Evolutionary conservation across 2,888 invertebrate species (phyloP).

Genomic region (Agrochola lota): DNA sequence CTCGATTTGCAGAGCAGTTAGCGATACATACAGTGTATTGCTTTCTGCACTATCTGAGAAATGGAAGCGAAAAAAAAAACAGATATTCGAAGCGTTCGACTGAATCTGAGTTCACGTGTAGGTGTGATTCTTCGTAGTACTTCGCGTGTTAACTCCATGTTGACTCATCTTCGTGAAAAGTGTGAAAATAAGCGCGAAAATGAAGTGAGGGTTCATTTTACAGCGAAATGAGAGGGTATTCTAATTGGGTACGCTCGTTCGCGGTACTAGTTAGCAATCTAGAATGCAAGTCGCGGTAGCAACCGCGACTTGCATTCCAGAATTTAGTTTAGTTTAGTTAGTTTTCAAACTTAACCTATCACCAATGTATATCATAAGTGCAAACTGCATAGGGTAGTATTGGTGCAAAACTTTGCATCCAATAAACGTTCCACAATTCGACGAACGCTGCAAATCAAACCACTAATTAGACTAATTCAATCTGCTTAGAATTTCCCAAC

Average conservation of each 20-base stretch:
- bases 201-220: constrained; percentile 7
- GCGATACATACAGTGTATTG: constrained; percentile 37
- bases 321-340: background rate
- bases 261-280: background rate
- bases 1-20: constrained; percentile 47
- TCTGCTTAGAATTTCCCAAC: no score
- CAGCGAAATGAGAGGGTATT: constrained; percentile 17
- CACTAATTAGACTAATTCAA: background rate
- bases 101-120: constrained; percentile 41
- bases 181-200: constrained; percentile 21
- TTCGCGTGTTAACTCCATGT: constrained; percentile 40
- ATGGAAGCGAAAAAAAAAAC: constrained; percentile 37
- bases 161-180: constrained; percentile 40
- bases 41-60: constrained; percentile 56
- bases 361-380: background rate
- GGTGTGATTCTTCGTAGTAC: constrained; percentile 50
- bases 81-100: constrained; percentile 47
- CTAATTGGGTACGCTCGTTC: constrained; percentile 27
- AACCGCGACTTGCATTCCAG: no score
- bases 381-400: constrained; percentile 4
- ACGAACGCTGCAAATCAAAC: background rate
- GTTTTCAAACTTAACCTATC: constrained; percentile 13
- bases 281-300: background rate
- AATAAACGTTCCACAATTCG: constrained; percentile 10
- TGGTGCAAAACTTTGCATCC: background rate